Conservation (phyloP, 2,113 vertebrate genomes). For the Mugil cephalus region DNA sequence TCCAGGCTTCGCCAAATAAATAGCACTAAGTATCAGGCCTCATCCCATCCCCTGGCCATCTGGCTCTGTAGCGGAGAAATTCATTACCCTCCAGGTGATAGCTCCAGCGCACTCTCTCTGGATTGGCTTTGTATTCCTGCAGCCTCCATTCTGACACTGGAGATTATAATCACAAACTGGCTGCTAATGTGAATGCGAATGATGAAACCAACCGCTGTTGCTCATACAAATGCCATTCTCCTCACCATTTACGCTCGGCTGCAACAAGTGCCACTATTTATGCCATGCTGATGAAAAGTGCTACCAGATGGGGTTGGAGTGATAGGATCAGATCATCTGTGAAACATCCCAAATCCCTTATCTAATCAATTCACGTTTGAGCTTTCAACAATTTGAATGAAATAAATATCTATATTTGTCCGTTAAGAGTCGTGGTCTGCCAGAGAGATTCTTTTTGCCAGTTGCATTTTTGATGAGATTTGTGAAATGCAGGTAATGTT, state of each 20-base stretch:
- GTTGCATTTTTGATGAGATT: background rate
- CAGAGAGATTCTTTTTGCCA: background rate
- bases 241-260: background rate
- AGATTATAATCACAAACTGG: conserved; percentile 63
- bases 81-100: conserved; percentile 73
- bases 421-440: background rate
- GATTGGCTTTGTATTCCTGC: conserved; percentile 58
- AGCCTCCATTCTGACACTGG: conserved; percentile 57
- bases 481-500: no score
- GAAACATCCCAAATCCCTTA: background rate
- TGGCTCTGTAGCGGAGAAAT: conserved; percentile 60
- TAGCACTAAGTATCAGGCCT: conserved; percentile 60
- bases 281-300: background rate
- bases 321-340: background rate
- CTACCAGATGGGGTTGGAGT: background rate
- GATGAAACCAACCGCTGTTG: conserved; percentile 8
- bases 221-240: conserved; percentile 27
- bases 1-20: conserved; percentile 55
- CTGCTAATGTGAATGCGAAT: conserved; percentile 57
- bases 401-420: background rate
- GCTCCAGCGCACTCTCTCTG: conserved; percentile 42
- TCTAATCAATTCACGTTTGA: background rate
- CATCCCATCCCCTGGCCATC: conserved; percentile 52
- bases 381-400: background rate
- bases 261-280: background rate